phyloP scores from a whole-genome alignment of 2,888 invertebrate species.

The Euplagia quadripunctaria region DNA sequence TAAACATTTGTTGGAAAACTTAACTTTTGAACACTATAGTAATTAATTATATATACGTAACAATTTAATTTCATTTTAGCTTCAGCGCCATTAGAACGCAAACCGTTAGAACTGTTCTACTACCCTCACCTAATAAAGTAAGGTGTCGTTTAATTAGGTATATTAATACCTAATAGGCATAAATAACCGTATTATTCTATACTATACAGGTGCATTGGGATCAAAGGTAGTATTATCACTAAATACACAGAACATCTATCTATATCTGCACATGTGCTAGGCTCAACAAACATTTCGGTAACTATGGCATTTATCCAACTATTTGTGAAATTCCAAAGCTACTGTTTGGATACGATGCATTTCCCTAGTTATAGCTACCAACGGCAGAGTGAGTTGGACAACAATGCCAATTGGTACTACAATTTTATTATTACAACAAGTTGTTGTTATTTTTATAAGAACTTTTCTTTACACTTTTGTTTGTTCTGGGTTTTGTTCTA shows the following conservation, averaged over 20 bases:
- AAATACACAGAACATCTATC: background rate
- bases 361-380: slow-evolving; percentile 39
- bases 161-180: no score
- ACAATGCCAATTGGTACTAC: slow-evolving; percentile 32
- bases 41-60: no score
- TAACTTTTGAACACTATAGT: no score
- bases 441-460: background rate
- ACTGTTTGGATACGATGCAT: slow-evolving; percentile 47
- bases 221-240: slow-evolving; percentile 2
- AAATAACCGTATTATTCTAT: no score
- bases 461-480: no score
- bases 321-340: slow-evolving; percentile 48
- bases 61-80: no score
- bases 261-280: slow-evolving; percentile 3
- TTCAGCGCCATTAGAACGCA: no score
- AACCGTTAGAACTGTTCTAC: no score
- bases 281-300: slow-evolving; percentile 37
- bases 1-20: no score
- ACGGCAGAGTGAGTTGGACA: slow-evolving; percentile 40
- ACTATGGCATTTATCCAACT: slow-evolving; percentile 50
- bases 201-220: background rate
- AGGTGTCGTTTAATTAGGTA: no score
- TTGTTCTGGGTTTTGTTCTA: no score
- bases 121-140: no score
- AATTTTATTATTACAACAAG: slow-evolving; percentile 22